These are phyloP conservation scores for Parus major DNA, from an alignment of 2,113 vertebrate genomes.

Conservation along the genomic window DNA sequence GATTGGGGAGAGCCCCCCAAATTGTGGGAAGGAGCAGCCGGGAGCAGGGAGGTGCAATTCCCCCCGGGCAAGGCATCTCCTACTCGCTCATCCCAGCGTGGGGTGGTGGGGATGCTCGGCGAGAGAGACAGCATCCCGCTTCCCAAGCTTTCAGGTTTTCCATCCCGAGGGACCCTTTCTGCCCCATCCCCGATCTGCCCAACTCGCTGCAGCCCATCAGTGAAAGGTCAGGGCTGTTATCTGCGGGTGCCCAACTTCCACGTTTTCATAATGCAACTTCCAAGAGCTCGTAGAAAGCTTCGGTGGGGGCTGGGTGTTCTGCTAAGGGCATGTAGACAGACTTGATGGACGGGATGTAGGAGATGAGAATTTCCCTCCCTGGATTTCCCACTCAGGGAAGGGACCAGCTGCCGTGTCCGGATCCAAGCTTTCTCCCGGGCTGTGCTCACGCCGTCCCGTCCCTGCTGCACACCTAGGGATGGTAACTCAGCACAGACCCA, in stretches of 20 bases:
- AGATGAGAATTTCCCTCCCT: neutral
- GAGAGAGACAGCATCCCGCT: neutral
- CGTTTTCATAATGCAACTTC: constrained; percentile 53
- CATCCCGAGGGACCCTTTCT: neutral
- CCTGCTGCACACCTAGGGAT: neutral
- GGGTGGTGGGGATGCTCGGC: neutral
- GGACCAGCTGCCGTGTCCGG: neutral
- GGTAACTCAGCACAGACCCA: neutral
- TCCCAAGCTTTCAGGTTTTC: neutral
- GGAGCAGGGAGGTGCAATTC: neutral
- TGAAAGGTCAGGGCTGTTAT: constrained; percentile 34
- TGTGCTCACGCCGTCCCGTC: neutral
- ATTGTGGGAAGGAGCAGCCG: neutral
- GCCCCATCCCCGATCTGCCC: neutral
- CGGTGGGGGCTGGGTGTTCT: neutral
- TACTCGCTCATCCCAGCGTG: neutral
- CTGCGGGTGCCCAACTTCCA: constrained; percentile 52
- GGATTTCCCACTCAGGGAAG: neutral
- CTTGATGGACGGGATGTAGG: neutral
- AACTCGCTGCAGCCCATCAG: neutral
- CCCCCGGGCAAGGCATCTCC: neutral
- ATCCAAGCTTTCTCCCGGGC: neutral
- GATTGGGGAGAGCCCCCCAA: neutral
- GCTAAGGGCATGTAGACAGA: neutral
- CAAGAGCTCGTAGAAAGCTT: neutral